Conservation (phyloP, 2,113 vertebrate species). For the Ceyx cyanopectus region DNA sequence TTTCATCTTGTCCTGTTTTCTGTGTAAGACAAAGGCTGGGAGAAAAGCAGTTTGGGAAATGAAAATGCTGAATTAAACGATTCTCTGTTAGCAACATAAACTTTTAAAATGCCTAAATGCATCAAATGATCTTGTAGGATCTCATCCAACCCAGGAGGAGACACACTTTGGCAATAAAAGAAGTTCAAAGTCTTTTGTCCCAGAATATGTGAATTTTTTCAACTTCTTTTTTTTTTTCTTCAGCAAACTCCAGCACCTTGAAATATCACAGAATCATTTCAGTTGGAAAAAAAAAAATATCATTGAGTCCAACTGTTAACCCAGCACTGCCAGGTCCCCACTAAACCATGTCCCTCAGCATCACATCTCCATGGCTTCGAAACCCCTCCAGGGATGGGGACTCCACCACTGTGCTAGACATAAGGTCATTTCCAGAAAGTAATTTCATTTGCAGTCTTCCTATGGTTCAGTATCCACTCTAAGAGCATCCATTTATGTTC, state of each 20-base stretch:
- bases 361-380: too few species aligned
- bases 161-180: slow-evolving; percentile 16
- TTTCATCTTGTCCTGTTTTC: background rate
- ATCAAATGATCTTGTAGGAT: background rate
- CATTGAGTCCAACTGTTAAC: too few species aligned
- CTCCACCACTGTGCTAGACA: too few species aligned
- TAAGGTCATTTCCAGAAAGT: background rate
- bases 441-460: slow-evolving; percentile 1
- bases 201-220: background rate
- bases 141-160: slow-evolving; percentile 36
- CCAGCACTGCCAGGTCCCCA: too few species aligned
- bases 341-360: too few species aligned
- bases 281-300: too few species aligned
- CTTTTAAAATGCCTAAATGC: background rate
- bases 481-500: background rate
- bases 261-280: background rate
- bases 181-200: background rate
- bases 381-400: too few species aligned
- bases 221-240: slow-evolving; percentile 38
- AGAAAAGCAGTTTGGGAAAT: background rate
- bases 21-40: background rate
- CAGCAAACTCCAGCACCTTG: background rate
- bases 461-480: background rate
- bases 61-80: background rate
- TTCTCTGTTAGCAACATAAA: background rate